Evolutionary conservation across 2,888 invertebrate species (phyloP), one percentile per base, ranked within the genome.

Genomic region (Aspidiotus destructor): DNA sequence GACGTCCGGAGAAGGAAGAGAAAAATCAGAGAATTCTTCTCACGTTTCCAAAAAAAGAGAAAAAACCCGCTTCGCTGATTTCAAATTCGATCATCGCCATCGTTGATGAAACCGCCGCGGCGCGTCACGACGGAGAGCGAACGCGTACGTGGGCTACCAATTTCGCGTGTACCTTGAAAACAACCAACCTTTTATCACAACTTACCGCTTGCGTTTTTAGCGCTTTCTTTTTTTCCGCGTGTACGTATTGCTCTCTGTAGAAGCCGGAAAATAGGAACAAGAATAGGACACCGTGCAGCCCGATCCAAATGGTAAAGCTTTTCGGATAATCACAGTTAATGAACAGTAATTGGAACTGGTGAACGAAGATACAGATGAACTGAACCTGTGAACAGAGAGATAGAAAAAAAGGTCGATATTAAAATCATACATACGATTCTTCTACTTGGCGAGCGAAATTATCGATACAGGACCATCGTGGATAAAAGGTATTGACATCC

Each of bases 201-300:
- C 40, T 53, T 68, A 68, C 63, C 63, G 28, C 28, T 28, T 28
- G 28, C 41, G 82, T 80, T 70, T 81, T 82, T 71, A 77, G 77
- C 73, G 79, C 79, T 48, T 62, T 42, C 10, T 71, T 55, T 55
- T 71, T 63, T 52, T 60, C 65, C 70, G 71, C 71, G 11, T 58
- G 64, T 71, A 75, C 81, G 79, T 92, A 92, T 75, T 86, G 87
- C 74, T 85, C 82, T 80, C 90, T 89, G 83, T 96, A 97, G 81
- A 96, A 97, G 79, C 95, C 90, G 53, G 89, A 89, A 83, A 96
- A 97, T 73, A 97, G 84, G 80, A 92, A 87, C 73, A 95, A 84
- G 84, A 97, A 97, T 77, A 96, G 83, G 75, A 95, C 83, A 70
- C 95, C 96, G 79, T 96, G 96, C 74, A 92, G 82, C 60, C 92